Conservation (phyloP, 1,140 invertebrate species). For the Drosophila cardini region DNA sequence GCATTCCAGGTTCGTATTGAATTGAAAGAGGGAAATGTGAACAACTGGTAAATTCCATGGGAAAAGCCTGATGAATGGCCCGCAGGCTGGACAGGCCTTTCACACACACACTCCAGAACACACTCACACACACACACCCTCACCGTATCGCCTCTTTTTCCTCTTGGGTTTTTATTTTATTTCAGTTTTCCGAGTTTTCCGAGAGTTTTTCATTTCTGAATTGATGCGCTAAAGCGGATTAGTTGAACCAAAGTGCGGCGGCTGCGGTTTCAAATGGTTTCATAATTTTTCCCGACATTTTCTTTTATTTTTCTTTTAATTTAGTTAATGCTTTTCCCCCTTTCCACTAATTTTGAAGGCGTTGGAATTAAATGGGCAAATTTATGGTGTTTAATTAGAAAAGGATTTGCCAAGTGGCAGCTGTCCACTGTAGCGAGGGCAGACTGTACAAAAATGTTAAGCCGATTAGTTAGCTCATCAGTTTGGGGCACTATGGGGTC, state of each 20-base stretch:
- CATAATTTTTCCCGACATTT: slow-evolving; percentile 46
- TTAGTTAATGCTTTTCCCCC: slow-evolving; percentile 66
- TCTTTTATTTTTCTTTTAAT: slow-evolving; percentile 57
- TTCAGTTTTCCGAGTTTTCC: slow-evolving; percentile 36
- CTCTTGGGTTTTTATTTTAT: slow-evolving; percentile 37
- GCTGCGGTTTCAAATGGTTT: slow-evolving; percentile 35
- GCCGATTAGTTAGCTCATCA: slow-evolving; percentile 32
- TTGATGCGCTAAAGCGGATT: slow-evolving; percentile 73
- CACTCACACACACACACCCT: slow-evolving; percentile 14
- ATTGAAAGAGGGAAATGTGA: slow-evolving; percentile 30
- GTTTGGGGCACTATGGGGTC: background rate
- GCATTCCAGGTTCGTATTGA: slow-evolving; percentile 73
- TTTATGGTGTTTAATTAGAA: slow-evolving; percentile 60
- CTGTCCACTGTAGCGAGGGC: slow-evolving; percentile 3
- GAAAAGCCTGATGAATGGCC: slow-evolving; percentile 65
- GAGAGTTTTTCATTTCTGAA: slow-evolving; percentile 9
- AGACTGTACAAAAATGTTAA: slow-evolving; percentile 36
- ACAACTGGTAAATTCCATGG: slow-evolving; percentile 15
- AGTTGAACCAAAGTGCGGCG: slow-evolving; percentile 45
- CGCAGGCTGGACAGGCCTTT: slow-evolving; percentile 24
- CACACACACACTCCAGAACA: background rate
- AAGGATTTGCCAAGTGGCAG: slow-evolving; percentile 40
- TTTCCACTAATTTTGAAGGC: background rate
- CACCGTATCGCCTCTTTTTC: too few relatives aligned
- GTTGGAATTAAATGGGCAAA: slow-evolving; percentile 45